Evolutionary conservation across 2,113 vertebrate genomes (phyloP).

Genomic region (Myotis yumanensis): DNA sequence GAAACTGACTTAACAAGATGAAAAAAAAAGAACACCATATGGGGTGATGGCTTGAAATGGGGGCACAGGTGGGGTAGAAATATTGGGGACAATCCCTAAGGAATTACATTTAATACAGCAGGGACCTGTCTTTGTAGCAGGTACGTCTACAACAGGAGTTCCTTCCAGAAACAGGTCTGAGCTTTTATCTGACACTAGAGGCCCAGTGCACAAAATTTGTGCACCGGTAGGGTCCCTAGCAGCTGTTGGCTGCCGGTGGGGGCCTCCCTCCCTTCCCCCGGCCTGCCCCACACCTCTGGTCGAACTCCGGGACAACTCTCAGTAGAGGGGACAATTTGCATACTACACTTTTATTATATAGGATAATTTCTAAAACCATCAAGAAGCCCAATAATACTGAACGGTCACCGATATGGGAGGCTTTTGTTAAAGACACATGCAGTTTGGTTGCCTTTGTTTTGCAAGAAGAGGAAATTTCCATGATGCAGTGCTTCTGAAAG

Average conservation of each 20-base stretch:
- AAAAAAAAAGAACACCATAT: neutral
- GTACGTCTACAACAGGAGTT: neutral
- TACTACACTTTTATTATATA: too few species aligned
- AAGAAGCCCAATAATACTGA: neutral
- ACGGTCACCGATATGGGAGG: neutral
- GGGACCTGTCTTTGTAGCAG: neutral
- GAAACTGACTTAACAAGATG: neutral
- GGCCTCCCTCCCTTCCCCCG: too few species aligned
- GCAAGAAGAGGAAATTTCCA: conserved; percentile 2
- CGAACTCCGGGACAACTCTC: too few species aligned
- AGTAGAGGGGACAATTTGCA: too few species aligned
- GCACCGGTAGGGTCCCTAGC: too few species aligned
- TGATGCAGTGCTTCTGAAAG: neutral
- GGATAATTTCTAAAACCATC: neutral
- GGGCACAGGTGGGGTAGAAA: neutral
- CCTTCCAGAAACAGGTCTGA: neutral
- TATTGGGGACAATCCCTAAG: neutral
- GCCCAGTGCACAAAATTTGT: too few species aligned
- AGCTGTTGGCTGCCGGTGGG: too few species aligned
- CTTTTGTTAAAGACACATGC: neutral
- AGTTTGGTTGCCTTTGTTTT: neutral
- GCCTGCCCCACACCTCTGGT: too few species aligned
- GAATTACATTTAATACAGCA: neutral
- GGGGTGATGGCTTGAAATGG: neutral
- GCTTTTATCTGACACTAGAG: neutral